Base-by-base conservation (phyloP, 2,797 vertebrate species). In the Sebastes kiyomatsui region DNA sequence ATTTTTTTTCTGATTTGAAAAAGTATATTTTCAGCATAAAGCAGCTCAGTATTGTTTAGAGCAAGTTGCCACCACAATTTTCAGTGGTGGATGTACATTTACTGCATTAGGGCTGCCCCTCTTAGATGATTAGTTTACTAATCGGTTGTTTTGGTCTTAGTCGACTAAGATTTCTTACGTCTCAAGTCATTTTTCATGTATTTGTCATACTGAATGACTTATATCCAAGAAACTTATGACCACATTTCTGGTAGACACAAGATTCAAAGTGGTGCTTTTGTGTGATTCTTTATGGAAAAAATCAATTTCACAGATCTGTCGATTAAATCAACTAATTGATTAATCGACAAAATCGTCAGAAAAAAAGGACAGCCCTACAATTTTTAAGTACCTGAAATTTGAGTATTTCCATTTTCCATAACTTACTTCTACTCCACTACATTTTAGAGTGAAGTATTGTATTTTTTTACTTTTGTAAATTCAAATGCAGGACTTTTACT, bases 101-200 rank as follows among this genome's bases (percentile, higher is more conserved):
- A 28, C 35, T 72, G 14, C 18, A 49, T 49, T 20, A 49, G 7
- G 42, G 42, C 18, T 49, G 42, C 16, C 42, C 16, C 16, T 20
- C 42, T 49, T 49, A 18, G 46, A 0, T 0, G 18, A 49, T 49
- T 49, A 49, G 46, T 8, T 0, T 0, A 49, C 3, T 49, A 49
- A 20, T 49, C 18, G 18, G 46, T 49, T 18, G 46, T 20, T 18
- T 20, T 49, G 16, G 42, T 46, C 42, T 46, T 18, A 18, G 16
- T 46, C 42, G 42, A 46, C 42, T 18, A 46, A 46, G 42, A 46
- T 46, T 46, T 46, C 42, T 18, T 18, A 7, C 0, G 16, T 46
- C 42, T 42, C 0, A 42, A 46, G 42, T 49, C 7, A 18, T 49
- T 49, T 49, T 2, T 49, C 0, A 49, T 20, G 18, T 20, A 46